These are phyloP conservation scores for Muscina levida DNA, from an alignment of 2,888 invertebrate species.

Conservation along the genomic window DNA sequence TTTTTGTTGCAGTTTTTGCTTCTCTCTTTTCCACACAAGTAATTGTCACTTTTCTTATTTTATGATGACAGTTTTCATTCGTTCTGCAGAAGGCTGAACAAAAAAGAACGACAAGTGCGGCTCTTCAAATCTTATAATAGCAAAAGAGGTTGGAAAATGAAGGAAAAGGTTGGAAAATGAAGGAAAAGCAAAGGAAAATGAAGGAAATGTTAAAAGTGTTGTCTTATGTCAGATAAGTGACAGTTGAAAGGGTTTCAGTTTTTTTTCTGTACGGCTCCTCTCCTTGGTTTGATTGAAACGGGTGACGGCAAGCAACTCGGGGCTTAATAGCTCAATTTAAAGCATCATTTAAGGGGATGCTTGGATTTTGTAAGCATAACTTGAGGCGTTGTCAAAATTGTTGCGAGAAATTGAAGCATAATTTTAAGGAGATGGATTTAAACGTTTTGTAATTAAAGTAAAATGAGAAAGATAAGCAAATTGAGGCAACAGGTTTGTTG, in stretches of 20 bases:
- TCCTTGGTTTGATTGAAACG: not conserved
- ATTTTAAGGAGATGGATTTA: too few relatives aligned
- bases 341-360: not conserved
- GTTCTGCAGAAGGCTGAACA: not conserved
- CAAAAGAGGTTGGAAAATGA: constrained; percentile 6
- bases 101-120: constrained; percentile 8
- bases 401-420: too few relatives aligned
- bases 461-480: too few relatives aligned
- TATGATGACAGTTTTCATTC: constrained; percentile 52
- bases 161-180: constrained; percentile 12
- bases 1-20: constrained; percentile 7
- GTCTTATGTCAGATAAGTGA: constrained; percentile 52
- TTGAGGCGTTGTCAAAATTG: too few relatives aligned
- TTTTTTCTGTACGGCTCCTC: not conserved
- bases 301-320: not conserved
- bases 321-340: not conserved
- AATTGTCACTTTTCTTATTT: constrained; percentile 62
- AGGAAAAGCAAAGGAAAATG: too few relatives aligned
- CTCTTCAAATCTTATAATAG: constrained; percentile 31
- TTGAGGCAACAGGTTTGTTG: too few relatives aligned
- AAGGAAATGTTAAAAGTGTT: constrained; percentile 43
- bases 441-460: too few relatives aligned
- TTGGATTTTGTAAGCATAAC: too few relatives aligned
- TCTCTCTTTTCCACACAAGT: constrained; percentile 45
- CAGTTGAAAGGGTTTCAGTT: constrained; percentile 47